Evolutionary conservation across 2,888 invertebrate genomes (phyloP).

Genomic region (Ariolimax columbianus): DNA sequence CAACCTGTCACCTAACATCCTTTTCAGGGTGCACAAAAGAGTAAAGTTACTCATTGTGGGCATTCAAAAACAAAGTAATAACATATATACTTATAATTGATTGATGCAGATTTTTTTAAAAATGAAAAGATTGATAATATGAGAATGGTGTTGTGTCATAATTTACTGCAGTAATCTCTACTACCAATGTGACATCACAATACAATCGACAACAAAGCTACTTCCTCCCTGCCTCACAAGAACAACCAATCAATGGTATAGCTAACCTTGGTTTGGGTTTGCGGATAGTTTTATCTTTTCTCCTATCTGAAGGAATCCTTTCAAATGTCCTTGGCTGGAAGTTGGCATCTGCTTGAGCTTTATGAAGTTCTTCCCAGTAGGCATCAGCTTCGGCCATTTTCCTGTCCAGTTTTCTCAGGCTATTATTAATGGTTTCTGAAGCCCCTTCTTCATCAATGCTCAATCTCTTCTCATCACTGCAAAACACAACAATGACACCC

Average conservation of each 20-base stretch:
- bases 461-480: constrained; percentile 63
- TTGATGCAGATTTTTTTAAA: too few relatives aligned
- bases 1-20: too few relatives aligned
- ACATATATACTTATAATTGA: too few relatives aligned
- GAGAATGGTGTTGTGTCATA: too few relatives aligned
- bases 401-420: constrained; percentile 69
- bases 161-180: too few relatives aligned
- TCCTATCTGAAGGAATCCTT: constrained; percentile 49
- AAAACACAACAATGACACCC: neutral
- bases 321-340: constrained; percentile 53
- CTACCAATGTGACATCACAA: too few relatives aligned
- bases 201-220: neutral
- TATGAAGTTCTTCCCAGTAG: constrained; percentile 72
- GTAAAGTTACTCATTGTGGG: too few relatives aligned
- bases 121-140: too few relatives aligned
- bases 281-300: constrained; percentile 6
- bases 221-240: neutral
- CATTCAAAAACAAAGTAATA: too few relatives aligned
- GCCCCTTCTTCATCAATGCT: constrained; percentile 70
- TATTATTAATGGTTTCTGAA: constrained; percentile 67
- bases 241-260: neutral
- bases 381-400: constrained; percentile 68
- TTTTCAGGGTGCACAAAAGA: too few relatives aligned
- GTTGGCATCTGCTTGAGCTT: constrained; percentile 56
- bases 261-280: constrained; percentile 42